phyloP scores from a whole-genome alignment of 2,888 invertebrate genomes.

The Amphipoea lucens region DNA sequence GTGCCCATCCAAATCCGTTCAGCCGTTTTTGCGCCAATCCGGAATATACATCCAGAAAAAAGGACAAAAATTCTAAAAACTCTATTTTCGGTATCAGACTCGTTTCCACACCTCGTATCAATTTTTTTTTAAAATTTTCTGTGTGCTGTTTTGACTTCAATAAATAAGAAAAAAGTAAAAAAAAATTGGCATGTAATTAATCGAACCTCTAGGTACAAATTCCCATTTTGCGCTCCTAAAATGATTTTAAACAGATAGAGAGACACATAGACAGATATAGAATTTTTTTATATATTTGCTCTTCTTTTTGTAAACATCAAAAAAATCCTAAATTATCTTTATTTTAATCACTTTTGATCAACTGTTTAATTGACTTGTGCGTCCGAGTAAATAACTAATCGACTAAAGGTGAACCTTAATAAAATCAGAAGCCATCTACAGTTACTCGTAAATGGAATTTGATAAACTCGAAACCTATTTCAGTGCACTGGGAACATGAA shows the following conservation, averaged over 20 bases:
- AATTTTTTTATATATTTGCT: background rate
- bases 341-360: background rate
- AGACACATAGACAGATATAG: no score
- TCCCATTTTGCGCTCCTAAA: background rate
- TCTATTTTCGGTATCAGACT: background rate
- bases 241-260: background rate
- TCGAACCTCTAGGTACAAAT: background rate
- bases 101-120: no score
- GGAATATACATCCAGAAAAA: background rate
- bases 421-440: background rate
- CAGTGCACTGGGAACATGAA: no score
- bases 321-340: background rate
- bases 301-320: background rate
- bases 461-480: background rate
- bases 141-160: no score
- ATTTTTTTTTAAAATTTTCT: background rate
- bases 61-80: background rate
- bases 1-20: background rate
- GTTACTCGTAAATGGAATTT: background rate
- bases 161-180: no score
- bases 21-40: background rate
- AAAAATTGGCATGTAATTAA: no score
- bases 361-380: background rate
- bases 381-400: background rate
- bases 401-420: background rate